Evolutionary conservation across 2,888 invertebrate genomes (phyloP).

Genomic region (Rotaria magnacalcarata): DNA sequence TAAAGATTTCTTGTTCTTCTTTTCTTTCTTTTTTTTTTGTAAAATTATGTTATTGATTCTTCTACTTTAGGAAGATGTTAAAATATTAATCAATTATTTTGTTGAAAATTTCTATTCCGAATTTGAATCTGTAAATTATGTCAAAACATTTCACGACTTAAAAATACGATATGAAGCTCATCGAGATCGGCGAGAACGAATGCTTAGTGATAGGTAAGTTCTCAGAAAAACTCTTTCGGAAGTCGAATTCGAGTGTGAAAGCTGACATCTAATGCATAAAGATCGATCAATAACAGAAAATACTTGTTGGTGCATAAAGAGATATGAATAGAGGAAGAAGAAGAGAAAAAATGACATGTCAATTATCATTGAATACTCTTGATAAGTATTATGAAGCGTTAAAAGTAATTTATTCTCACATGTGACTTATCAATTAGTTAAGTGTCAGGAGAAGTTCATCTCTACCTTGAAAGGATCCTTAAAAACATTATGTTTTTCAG

Average conservation of each 20-base stretch:
- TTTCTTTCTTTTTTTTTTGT: constrained; percentile 28
- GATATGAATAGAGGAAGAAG: no score
- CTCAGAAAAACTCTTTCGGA: not conserved
- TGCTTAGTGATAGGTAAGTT: not conserved
- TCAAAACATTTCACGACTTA: constrained; percentile 90
- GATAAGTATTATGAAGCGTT: no score
- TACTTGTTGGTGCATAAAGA: no score
- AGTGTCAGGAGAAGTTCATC: no score
- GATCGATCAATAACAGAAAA: no score
- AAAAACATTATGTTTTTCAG: not conserved
- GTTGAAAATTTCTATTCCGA: constrained; percentile 92
- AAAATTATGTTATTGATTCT: not conserved
- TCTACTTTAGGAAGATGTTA: constrained; percentile 63
- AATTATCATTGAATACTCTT: no score
- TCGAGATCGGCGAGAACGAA: constrained; percentile 50
- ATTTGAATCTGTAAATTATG: constrained; percentile 89
- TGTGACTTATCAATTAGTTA: no score
- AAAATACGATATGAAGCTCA: constrained; percentile 63
- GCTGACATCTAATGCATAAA: no score
- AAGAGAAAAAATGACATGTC: no score
- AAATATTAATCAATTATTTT: constrained; percentile 70
- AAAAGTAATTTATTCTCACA: no score
- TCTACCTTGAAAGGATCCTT: no score
- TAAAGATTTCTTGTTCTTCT: constrained; percentile 54
- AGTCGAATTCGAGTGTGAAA: no score